phyloP scores from a whole-genome alignment of 1,140 invertebrate genomes.

The Ephestia elutella region DNA sequence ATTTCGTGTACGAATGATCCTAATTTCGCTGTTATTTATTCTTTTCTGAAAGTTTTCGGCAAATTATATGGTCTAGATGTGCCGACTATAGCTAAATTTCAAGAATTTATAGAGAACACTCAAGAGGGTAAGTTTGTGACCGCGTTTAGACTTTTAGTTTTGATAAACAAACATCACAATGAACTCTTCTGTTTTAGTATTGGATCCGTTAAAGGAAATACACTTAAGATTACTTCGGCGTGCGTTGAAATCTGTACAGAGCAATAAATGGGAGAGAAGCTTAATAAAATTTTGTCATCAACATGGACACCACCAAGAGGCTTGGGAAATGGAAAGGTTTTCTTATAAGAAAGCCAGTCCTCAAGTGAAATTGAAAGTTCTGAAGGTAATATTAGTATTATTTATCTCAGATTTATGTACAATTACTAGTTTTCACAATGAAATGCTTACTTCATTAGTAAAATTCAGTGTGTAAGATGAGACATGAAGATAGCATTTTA shows the following conservation, averaged over 20 bases:
- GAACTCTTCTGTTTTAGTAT: slow-evolving; percentile 80
- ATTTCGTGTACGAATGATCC: slow-evolving; percentile 93
- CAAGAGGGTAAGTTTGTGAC: slow-evolving; percentile 82
- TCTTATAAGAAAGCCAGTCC: slow-evolving; percentile 95
- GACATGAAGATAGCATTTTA: too few relatives aligned
- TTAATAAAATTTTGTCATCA: slow-evolving; percentile 93
- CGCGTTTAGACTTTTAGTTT: slow-evolving; percentile 43
- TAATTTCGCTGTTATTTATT: slow-evolving; percentile 96
- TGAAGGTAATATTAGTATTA: slow-evolving; percentile 78
- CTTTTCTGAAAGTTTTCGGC: slow-evolving; percentile 92
- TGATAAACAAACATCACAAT: slow-evolving; percentile 63
- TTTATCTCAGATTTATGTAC: neutral
- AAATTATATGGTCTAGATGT: slow-evolving; percentile 84
- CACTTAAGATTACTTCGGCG: slow-evolving; percentile 93
- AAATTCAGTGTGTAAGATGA: too few relatives aligned
- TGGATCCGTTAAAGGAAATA: slow-evolving; percentile 85
- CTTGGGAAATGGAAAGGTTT: slow-evolving; percentile 96
- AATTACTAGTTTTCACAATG: neutral
- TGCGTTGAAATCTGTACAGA: slow-evolving; percentile 86
- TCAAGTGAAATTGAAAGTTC: slow-evolving; percentile 88
- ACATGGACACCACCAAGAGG: slow-evolving; percentile 90
- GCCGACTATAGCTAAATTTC: slow-evolving; percentile 86
- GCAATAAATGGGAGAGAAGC: slow-evolving; percentile 92
- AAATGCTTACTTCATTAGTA: too few relatives aligned
- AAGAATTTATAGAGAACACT: slow-evolving; percentile 90